Evolutionary conservation across 2,113 vertebrate genomes (phyloP).

Genomic region (Rutilus rutilus): DNA sequence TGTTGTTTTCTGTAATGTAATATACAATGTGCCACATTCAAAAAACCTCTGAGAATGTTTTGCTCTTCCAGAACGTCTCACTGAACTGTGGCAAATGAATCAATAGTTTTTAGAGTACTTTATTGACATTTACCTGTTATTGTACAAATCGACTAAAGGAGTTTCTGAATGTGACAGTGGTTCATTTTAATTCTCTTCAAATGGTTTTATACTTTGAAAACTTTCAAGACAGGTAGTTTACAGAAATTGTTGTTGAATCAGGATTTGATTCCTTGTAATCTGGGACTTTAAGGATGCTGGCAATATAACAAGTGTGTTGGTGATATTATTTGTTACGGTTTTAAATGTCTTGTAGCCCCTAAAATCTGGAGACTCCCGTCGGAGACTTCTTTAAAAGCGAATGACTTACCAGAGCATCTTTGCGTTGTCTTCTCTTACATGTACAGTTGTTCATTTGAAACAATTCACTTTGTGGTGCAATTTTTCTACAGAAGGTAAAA

Average conservation of each 20-base stretch:
- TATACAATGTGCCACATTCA: constrained; percentile 38
- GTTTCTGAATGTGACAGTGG: neutral
- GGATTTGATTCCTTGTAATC: neutral
- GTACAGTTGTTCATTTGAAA: constrained; percentile 30
- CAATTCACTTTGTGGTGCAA: constrained; percentile 40
- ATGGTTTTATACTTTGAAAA: neutral
- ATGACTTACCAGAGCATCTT: constrained; percentile 42
- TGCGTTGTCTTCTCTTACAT: constrained; percentile 32
- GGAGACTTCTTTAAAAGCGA: constrained; percentile 54
- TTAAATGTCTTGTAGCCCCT: constrained; percentile 7
- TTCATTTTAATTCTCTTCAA: neutral
- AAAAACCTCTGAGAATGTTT: neutral
- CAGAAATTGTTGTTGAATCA: constrained; percentile 3
- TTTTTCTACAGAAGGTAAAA: constrained; percentile 29
- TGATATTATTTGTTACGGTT: constrained; percentile 2
- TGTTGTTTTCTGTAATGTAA: constrained; percentile 39
- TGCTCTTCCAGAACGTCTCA: constrained; percentile 36
- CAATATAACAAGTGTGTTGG: constrained; percentile 21
- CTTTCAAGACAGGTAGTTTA: constrained; percentile 26
- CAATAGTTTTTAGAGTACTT: neutral
- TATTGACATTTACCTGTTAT: neutral
- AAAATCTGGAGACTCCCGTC: constrained; percentile 4
- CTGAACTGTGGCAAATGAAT: constrained; percentile 25
- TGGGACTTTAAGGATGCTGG: constrained; percentile 25
- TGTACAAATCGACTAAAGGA: neutral